Evolutionary conservation across 30 jellyfish, hydroid and myxozoan species (phyloP).

Genomic region (Aurelia coerulea): DNA sequence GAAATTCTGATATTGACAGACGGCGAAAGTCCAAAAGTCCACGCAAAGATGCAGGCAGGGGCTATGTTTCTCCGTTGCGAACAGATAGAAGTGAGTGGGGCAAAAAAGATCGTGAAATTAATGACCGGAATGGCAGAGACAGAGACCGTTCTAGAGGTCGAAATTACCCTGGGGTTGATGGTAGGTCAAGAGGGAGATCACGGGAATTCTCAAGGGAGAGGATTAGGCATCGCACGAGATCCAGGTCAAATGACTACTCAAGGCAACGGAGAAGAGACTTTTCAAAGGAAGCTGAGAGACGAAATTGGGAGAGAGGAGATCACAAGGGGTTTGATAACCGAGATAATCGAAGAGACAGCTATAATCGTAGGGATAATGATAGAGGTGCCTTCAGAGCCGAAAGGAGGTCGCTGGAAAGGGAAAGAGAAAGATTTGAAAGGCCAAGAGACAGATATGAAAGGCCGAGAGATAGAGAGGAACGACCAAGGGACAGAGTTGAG

Average conservation of each 20-base stretch:
- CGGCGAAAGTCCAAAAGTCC: slow-evolving; percentile 7
- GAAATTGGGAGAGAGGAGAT: slow-evolving; percentile 1
- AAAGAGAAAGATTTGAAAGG: not conserved
- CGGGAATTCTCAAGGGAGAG: slow-evolving; percentile 7
- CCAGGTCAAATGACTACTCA: not conserved
- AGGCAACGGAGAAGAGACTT: not conserved
- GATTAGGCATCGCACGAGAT: not conserved
- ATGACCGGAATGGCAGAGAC: not conserved
- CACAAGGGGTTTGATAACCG: not conserved
- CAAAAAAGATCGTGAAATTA: not conserved
- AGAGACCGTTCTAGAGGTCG: slow-evolving; percentile 6
- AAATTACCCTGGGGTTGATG: not conserved
- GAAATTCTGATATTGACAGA: not conserved
- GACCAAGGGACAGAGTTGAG: not conserved
- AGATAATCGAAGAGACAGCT: not conserved
- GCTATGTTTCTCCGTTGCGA: slow-evolving; percentile 34
- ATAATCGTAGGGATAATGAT: slow-evolving; percentile 12
- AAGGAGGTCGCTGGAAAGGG: not conserved
- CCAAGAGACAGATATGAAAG: not conserved
- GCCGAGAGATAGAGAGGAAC: not conserved
- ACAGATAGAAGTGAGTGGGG: slow-evolving; percentile 56
- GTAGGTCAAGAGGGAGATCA: not conserved
- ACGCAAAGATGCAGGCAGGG: slow-evolving; percentile 18
- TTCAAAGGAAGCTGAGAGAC: not conserved
- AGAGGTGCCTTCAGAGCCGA: not conserved